Evolutionary conservation across 2,888 invertebrate species (phyloP), one percentile per base, ranked within the genome.

Genomic region (Drosophila kokeensis): DNA sequence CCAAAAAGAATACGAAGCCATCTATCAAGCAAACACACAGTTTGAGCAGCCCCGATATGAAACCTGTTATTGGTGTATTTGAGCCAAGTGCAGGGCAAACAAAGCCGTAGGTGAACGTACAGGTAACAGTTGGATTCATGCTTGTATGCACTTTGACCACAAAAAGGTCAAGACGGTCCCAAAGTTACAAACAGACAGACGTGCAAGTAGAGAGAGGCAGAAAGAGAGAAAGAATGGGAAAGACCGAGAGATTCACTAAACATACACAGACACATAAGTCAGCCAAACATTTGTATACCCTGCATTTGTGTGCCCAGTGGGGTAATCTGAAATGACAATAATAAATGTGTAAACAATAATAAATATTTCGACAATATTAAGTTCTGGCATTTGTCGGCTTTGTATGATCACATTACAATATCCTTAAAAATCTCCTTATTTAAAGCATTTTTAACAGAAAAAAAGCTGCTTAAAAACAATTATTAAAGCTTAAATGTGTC

Each of bases 121-220:
- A 68, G 72, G 53, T 57, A 60, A 49, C 48, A 58, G 40, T 66
- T 80, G 60, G 70, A 85, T 86, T 87, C 85, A 88, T 90, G 86
- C 76, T 81, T 90, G 88, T 82, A 75, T 86, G 86, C 86, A 90
- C 88, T 88, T 78, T 90, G 86, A 90, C 86, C 86, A 79, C 86
- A 87, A 83, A 86, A 81, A 87, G 85, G 90, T 86, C 85, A 89
- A 86, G 85, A 78, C 69, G 76, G 73, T 76, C 45, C 66, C 73
- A 82, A 87, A 76, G 79, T 76, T 68, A 81, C 59, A 54, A 45
- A 49, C 55, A 54, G 57, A 61, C 60, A 61, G 29, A 45, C 4
- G 4, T n/a, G 58, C 13, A 21, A 38, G 18, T 29, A 48, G 57
- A 45, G 50, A 15, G 36, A 21, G 18, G 15, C 24, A 15, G 15